phyloP scores from a whole-genome alignment of 2,113 vertebrate species.

The Chinchilla lanigera region DNA sequence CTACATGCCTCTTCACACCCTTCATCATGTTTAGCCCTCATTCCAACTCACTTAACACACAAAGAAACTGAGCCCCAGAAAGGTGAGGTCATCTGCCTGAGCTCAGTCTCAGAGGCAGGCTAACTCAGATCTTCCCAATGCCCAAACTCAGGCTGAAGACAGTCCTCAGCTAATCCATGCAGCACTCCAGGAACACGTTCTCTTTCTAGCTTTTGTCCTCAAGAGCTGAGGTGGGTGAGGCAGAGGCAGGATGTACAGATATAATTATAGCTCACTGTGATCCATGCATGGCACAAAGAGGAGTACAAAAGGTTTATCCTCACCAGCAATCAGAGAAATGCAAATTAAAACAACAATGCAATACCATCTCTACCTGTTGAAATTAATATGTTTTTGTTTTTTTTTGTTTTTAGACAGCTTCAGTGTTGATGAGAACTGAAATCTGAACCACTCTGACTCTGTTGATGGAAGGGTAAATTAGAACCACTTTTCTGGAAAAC shows the following conservation, averaged over 20 bases:
- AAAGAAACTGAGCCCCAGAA: slow-evolving; percentile 31
- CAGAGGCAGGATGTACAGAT: slow-evolving; percentile 36
- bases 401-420: slow-evolving; percentile 48
- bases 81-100: background rate
- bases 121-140: background rate
- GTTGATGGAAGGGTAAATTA: background rate
- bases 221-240: slow-evolving; percentile 27
- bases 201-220: slow-evolving; percentile 29
- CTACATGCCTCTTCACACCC: background rate
- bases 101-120: background rate
- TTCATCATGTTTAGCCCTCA: background rate
- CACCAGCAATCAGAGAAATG: slow-evolving; percentile 71
- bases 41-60: background rate
- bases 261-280: slow-evolving; percentile 70
- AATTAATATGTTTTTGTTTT: slow-evolving; percentile 64
- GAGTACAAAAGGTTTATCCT: slow-evolving; percentile 65
- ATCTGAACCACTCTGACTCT: background rate
- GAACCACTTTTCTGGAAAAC: slow-evolving; percentile 20
- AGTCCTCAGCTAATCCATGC: background rate
- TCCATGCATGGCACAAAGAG: slow-evolving; percentile 24
- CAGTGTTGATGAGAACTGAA: slow-evolving; percentile 11
- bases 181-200: background rate
- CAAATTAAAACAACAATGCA: slow-evolving; percentile 69
- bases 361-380: slow-evolving; percentile 51
- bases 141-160: background rate